Evolutionary conservation across 64 coral and sea anemone species (phyloP).

Genomic region (Montipora foliosa): DNA sequence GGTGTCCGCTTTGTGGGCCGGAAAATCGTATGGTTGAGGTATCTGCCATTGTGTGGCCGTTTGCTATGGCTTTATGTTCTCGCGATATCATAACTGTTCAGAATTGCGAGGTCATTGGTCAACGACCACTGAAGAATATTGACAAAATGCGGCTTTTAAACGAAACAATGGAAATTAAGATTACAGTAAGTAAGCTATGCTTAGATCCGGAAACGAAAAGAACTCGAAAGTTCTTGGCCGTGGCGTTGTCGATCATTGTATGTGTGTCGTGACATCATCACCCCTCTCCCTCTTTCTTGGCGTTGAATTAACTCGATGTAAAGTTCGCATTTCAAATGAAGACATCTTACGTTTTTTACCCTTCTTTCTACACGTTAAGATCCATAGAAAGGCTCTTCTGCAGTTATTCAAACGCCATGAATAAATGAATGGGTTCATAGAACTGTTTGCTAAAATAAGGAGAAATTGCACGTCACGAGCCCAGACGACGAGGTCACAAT

Average conservation of each 20-base stretch:
- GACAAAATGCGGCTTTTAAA: too few species aligned
- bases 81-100: too few species aligned
- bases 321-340: conserved; percentile 28
- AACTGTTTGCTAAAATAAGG: conserved; percentile 83
- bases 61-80: too few species aligned
- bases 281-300: background rate
- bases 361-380: conserved; percentile 72
- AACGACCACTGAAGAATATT: too few species aligned
- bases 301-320: background rate
- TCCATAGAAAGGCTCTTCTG: conserved; percentile 77
- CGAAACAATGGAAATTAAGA: too few species aligned
- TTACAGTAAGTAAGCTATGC: too few species aligned
- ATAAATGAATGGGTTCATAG: conserved; percentile 91
- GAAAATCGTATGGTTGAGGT: too few species aligned
- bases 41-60: too few species aligned
- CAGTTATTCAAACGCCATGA: conserved; percentile 82
- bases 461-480: conserved; percentile 90
- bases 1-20: too few species aligned
- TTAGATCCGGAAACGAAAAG: too few species aligned
- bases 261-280: background rate
- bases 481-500: conserved; percentile 69
- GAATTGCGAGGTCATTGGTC: too few species aligned
- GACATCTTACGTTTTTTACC: conserved; percentile 63
- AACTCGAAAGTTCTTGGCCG: too few species aligned
- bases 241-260: background rate